These are phyloP conservation scores for Oncorhynchus tshawytscha DNA, from an alignment of 2,113 vertebrate species.

Conservation along the genomic window DNA sequence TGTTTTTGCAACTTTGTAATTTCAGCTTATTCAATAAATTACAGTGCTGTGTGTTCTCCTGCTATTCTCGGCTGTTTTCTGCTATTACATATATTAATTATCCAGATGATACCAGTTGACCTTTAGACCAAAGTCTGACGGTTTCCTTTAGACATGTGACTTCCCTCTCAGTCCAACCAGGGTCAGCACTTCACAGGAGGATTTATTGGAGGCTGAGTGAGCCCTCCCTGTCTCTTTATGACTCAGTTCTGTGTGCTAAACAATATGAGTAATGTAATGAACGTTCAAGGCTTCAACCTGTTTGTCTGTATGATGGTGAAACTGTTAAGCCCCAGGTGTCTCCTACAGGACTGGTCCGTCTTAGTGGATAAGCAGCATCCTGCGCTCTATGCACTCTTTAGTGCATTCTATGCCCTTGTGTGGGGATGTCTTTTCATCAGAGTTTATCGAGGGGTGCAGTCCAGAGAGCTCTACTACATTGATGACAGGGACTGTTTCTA, in stretches of 20 bases:
- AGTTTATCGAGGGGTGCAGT: neutral
- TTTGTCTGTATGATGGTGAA: neutral
- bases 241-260: neutral
- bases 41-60: slow-evolving; percentile 9
- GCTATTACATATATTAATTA: slow-evolving; percentile 18
- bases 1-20: neutral
- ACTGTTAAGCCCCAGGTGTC: neutral
- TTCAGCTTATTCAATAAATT: slow-evolving; percentile 5
- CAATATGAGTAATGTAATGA: neutral
- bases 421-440: slow-evolving; percentile 39
- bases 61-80: slow-evolving; percentile 30
- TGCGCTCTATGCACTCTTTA: neutral
- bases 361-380: neutral
- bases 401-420: neutral
- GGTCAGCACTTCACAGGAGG: slow-evolving; percentile 29
- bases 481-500: neutral
- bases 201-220: neutral
- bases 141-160: slow-evolving; percentile 39
- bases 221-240: neutral
- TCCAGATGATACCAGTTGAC: slow-evolving; percentile 24
- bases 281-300: neutral
- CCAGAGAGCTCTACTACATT: neutral
- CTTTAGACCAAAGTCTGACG: slow-evolving; percentile 39
- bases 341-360: neutral
- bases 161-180: slow-evolving; percentile 24